A percentile compares a stretch with the other conserved stretches of the same genome.
Conservation (phyloP, 1,140 invertebrate species). For the Drosophila equinoxialis region DNA sequence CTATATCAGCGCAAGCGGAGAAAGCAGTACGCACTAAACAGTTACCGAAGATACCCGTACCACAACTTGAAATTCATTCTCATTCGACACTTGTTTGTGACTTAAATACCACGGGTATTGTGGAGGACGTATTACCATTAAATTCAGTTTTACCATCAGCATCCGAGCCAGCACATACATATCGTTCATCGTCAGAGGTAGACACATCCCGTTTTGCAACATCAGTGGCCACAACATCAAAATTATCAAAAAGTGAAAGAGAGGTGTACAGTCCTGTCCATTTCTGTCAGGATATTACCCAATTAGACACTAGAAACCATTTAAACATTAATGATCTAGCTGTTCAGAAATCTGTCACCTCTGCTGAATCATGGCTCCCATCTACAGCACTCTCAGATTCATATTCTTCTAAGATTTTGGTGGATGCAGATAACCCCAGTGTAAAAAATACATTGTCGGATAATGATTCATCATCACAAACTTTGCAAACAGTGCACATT, state of each 20-base stretch:
- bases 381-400: neutral
- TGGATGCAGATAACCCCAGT: neutral
- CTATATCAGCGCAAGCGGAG: constrained; percentile 19
- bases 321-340: neutral
- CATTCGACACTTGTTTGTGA: constrained; percentile 12
- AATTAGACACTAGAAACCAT: neutral
- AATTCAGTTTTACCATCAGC: constrained; percentile 18
- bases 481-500: constrained; percentile 9
- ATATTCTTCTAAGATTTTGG: neutral
- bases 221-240: neutral
- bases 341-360: neutral
- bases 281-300: neutral
- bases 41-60: constrained; percentile 61
- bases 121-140: constrained; percentile 18
- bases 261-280: neutral
- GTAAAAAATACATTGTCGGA: neutral
- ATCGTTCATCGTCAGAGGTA: constrained; percentile 13
- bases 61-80: constrained; percentile 22
- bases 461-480: constrained; percentile 17
- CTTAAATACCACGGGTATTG: constrained; percentile 1
- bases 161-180: constrained; percentile 13
- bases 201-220: neutral
- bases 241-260: neutral
- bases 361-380: constrained; percentile 5
- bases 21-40: constrained; percentile 59